Base-by-base conservation (phyloP, 2,113 vertebrate genomes). In the Choloepus hoffmanni region DNA sequence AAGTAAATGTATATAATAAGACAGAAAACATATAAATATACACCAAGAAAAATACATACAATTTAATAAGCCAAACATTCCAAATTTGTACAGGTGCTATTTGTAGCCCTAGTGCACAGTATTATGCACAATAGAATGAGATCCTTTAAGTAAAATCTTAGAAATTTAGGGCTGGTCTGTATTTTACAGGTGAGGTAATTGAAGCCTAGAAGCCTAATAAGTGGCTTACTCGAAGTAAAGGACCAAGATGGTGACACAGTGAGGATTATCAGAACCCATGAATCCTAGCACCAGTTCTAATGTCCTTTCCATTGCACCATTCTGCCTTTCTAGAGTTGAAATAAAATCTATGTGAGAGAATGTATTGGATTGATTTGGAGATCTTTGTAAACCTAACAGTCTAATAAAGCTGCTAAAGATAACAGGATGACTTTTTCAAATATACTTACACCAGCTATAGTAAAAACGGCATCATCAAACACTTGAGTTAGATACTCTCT, bases 361-460 rank as follows among this genome's bases (percentile, higher is more conserved):
- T 65, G 4, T 43, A 30, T 26, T 90, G 36, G 33, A 83, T 88
- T 95, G 65, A 60, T 6, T 70, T 13, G 8, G n/a, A 19, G 30
- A n/a, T 50, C 18, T 85, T 92, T 53, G 48, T 92, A 83, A 94
- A 90, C 36, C 28, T 73, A 83, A 85, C 77, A 82, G 78, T 68
- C 19, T 10, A 76, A 58, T 70, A 40, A 82, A 82, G 23, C 30
- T 68, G 24, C 30, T 6, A 0, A 28, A 85, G 15, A 63, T 87
- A 88, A 60, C 36, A 70, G n/a, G 77, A 79, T 81, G 73, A 77
- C 8, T 76, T 5, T 90, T 95, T 87, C 67, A 67, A 43, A 40
- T 92, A 28, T 21, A 30, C 43, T 85, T 88, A 68, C 33, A 84
- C 16, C 76, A 58, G 16, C 48, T 92, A 30, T 50, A 15, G 89